Percentiles rank a stretch among this genome's conserved stretches.
phyloP scores from a whole-genome alignment of 2,888 invertebrate genomes.

The Andrena bucephala region DNA sequence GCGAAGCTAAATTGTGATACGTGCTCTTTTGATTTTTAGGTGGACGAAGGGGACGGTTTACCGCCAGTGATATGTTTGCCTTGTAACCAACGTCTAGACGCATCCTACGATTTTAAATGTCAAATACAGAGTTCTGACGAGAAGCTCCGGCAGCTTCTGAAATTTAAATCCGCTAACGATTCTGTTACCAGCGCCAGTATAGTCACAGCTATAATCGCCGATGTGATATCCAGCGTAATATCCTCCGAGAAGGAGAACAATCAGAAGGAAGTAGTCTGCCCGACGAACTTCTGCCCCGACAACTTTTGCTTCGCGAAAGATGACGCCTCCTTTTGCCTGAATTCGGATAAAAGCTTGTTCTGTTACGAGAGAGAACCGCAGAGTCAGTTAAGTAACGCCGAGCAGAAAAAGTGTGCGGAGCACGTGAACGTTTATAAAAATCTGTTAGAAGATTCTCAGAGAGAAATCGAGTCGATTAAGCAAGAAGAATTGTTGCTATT shows the following conservation, averaged over 20 bases:
- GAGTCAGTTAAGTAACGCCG: slow-evolving; percentile 22
- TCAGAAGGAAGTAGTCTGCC: slow-evolving; percentile 32
- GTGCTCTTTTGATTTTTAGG: slow-evolving; percentile 61
- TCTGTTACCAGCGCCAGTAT: slow-evolving; percentile 37
- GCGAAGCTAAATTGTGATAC: not conserved
- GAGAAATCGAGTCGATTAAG: slow-evolving; percentile 18
- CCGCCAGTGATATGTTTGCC: slow-evolving; percentile 76
- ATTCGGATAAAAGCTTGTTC: slow-evolving; percentile 40
- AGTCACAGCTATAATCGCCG: slow-evolving; percentile 58
- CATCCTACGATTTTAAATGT: slow-evolving; percentile 79
- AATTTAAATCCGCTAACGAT: slow-evolving; percentile 47
- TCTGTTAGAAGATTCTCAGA: slow-evolving; percentile 32
- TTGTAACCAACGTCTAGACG: slow-evolving; percentile 76
- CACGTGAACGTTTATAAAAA: slow-evolving; percentile 36
- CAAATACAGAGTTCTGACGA: slow-evolving; percentile 79
- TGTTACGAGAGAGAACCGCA: slow-evolving; percentile 44
- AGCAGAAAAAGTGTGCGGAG: slow-evolving; percentile 17
- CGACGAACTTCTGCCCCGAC: slow-evolving; percentile 33
- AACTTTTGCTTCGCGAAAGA: slow-evolving; percentile 49
- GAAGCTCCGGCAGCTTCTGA: slow-evolving; percentile 74
- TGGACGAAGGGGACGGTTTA: slow-evolving; percentile 80
- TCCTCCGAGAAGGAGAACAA: slow-evolving; percentile 45
- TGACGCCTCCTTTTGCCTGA: slow-evolving; percentile 36
- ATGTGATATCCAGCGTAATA: slow-evolving; percentile 59
- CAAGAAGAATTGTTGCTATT: slow-evolving; percentile 28